These are phyloP conservation scores for Drosophila orosa DNA, from an alignment of 1,140 invertebrate species.

Conservation along the genomic window DNA sequence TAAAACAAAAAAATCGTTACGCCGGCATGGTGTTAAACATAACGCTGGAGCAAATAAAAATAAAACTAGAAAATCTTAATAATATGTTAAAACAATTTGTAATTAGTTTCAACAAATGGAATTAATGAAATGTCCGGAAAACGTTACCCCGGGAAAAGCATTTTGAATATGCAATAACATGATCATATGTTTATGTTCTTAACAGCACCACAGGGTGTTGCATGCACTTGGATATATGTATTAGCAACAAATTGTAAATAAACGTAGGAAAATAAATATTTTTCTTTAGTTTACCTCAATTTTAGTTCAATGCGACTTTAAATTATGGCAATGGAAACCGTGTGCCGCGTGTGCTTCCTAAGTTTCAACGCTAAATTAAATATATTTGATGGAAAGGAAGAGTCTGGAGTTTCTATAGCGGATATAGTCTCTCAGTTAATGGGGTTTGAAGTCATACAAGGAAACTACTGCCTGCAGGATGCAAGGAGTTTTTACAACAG, in stretches of 20 bases:
- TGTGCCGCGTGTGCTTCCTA: conserved; percentile 5
- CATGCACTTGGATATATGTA: not conserved
- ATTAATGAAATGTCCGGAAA: no score
- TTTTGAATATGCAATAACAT: not conserved
- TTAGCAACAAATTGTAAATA: conserved; percentile 14
- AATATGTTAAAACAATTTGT: no score
- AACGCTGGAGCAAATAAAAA: not conserved
- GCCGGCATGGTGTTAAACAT: not conserved
- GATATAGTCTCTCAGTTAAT: not conserved
- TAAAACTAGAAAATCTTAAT: not conserved
- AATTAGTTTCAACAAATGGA: no score
- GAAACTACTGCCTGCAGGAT: conserved; percentile 1
- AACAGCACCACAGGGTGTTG: not conserved
- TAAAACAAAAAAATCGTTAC: not conserved
- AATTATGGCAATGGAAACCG: not conserved
- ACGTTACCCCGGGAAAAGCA: not conserved
- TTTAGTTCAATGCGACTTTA: not conserved
- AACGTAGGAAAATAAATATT: not conserved
- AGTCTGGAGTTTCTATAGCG: not conserved
- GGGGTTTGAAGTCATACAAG: not conserved
- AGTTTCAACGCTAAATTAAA: not conserved
- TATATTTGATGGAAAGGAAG: conserved; percentile 4
- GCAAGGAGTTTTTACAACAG: not conserved
- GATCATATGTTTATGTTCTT: conserved; percentile 1
- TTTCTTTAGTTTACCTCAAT: not conserved